A percentile compares a stretch with the other conserved stretches of the same genome.
Conservation (phyloP, 2,888 invertebrate species). For the Brachycybe producta region DNA sequence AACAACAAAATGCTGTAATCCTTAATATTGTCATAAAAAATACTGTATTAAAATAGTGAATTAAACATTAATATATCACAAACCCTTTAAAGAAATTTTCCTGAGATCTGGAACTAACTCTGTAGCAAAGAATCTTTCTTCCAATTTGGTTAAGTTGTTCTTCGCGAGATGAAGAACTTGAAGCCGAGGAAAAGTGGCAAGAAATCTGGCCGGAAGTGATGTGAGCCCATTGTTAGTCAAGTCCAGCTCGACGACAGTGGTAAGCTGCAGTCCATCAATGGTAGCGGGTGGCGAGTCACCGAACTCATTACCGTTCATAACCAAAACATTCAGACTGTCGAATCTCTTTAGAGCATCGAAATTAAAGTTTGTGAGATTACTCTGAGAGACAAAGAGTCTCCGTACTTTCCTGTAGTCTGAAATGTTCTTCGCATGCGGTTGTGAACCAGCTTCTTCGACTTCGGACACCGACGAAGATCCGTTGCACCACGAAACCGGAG, state of each 20-base stretch:
- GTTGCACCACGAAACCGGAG: no score
- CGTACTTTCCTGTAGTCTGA: no score
- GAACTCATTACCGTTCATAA: not conserved
- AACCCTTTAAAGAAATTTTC: slow-evolving; percentile 1
- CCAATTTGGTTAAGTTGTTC: not conserved
- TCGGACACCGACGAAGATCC: no score
- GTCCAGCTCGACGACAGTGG: not conserved
- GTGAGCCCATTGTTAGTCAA: not conserved
- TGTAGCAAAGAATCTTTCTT: not conserved
- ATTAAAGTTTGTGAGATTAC: not conserved
- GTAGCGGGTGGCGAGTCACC: not conserved
- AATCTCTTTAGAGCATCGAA: not conserved
- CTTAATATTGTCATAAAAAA: no score
- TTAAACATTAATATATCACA: no score
- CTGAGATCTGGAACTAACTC: not conserved
- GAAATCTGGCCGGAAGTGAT: not conserved
- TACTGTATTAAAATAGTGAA: no score
- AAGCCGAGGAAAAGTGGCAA: not conserved
- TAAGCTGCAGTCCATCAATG: not conserved
- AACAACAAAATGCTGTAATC: no score
- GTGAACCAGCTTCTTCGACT: no score
- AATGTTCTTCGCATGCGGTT: no score
- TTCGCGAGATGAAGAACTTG: not conserved
- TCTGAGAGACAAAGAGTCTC: no score
- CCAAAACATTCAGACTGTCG: not conserved